Base-by-base conservation (phyloP, 2,113 vertebrate species). In the Indri indri region DNA sequence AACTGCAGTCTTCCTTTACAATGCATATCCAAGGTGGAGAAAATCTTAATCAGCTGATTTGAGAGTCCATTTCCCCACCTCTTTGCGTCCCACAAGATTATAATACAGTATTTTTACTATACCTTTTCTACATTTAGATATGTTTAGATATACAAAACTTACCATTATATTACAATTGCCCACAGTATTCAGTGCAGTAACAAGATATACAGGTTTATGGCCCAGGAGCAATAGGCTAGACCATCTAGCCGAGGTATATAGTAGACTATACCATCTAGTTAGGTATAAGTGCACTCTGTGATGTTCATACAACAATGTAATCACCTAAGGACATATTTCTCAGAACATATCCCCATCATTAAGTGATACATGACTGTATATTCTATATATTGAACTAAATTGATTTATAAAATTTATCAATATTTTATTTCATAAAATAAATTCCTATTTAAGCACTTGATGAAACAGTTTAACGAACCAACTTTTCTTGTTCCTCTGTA, bases 391-490 rank as follows among this genome's bases (percentile, higher is more conserved):
- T 61, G 74, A 54, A 90, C 57, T 74, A 80, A 82, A 45, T 23
- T 83, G 10, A 37, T 70, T 74, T 74, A 42, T 25, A 42, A 91
- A 87, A 91, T 81, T 40, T 82, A 86, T 59, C 20, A 54, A 77
- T 83, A 81, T 45, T 95, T 94, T 65, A 92, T 71, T n/a, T 86
- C 40, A 65, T 90, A 80, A 88, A 95, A 65, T 47, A 47, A 86
- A 81, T 71, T 86, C 10, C 54, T 61, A 45, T 30, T 70, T 85
- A 65, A 92, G 50, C 22, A 80, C 22, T 90, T 71, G 23, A 91
- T 92, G 16, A 90, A 59, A 27, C 9, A 80, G 17, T 50, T 84
- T 86, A 47, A 73, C 81, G 25, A 73, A 66, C 79, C 54, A 68
- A 6, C 4, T 74, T 52, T 70, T 76, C 50, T 92, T 81, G 30